Percentiles rank a stretch among this genome's conserved stretches.
Evolutionary conservation across 2,113 vertebrate genomes (phyloP).

Genomic region (Oxygymnocypris stewartii): DNA sequence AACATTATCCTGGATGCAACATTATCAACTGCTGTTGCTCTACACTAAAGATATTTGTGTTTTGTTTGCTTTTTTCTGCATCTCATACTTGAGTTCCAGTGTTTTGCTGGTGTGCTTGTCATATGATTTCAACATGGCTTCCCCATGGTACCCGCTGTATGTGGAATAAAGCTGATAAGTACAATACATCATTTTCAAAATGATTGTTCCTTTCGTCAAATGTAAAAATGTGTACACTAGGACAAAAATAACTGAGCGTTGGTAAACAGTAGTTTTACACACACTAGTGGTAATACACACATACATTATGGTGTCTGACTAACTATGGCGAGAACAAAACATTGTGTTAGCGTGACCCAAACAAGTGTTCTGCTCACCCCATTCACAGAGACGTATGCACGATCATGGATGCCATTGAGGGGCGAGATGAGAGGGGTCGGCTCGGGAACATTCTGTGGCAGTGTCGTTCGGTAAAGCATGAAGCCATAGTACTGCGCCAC

Average conservation of each 20-base stretch:
- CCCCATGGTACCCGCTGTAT: neutral
- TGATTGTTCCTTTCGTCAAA: neutral
- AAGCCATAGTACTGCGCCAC: slow-evolving; percentile 85
- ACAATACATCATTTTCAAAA: no score
- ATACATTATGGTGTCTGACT: slow-evolving; percentile 1
- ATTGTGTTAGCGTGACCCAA: slow-evolving; percentile 52
- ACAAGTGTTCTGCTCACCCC: slow-evolving; percentile 78
- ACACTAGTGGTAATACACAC: neutral
- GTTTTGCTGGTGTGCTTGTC: neutral
- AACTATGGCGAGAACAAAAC: slow-evolving; percentile 26
- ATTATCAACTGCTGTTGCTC: no score
- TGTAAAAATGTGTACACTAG: neutral
- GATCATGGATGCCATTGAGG: slow-evolving; percentile 85
- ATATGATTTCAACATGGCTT: neutral
- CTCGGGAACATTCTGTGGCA: slow-evolving; percentile 73
- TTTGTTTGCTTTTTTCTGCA: no score
- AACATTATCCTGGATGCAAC: no score
- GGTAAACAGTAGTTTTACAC: neutral
- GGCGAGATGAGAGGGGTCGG: slow-evolving; percentile 78
- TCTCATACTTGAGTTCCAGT: no score
- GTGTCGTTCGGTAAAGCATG: slow-evolving; percentile 84
- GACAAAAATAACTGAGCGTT: neutral
- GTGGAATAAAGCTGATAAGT: neutral
- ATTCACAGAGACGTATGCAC: slow-evolving; percentile 87
- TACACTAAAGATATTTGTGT: no score